These are phyloP conservation scores for Parascotia fuliginaria DNA, from an alignment of 2,888 invertebrate genomes.

Conservation along the genomic window DNA sequence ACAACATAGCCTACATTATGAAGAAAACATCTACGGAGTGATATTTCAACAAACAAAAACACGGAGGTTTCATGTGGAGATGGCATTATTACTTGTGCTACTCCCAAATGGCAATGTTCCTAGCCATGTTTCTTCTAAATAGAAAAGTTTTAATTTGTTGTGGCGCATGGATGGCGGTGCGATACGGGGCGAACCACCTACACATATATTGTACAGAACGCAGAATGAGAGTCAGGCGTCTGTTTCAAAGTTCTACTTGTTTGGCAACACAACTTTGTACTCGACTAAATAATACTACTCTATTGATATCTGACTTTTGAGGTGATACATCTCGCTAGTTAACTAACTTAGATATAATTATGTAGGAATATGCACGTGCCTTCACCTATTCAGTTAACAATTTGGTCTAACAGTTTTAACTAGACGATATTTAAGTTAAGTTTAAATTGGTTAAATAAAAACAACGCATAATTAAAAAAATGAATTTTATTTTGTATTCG, in stretches of 20 bases:
- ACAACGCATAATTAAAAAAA: too few relatives aligned
- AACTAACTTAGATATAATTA: neutral
- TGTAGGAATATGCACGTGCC: neutral
- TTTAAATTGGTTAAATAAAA: too few relatives aligned
- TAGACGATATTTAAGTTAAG: too few relatives aligned
- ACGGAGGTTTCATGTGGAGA: conserved; percentile 53
- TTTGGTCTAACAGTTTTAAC: too few relatives aligned
- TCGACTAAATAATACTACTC: conserved; percentile 46
- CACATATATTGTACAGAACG: conserved; percentile 22
- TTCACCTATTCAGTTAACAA: too few relatives aligned
- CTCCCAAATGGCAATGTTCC: conserved; percentile 49
- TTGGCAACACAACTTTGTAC: conserved; percentile 54
- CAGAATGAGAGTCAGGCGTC: conserved; percentile 35
- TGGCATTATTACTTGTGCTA: conserved; percentile 53
- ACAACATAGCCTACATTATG: conserved; percentile 48
- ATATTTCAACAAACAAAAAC: conserved; percentile 59
- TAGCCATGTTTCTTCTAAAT: conserved; percentile 65
- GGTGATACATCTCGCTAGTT: conserved; percentile 3
- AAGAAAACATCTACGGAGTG: conserved; percentile 48
- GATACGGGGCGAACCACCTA: conserved; percentile 24
- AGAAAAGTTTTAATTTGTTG: conserved; percentile 75
- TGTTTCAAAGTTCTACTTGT: conserved; percentile 45
- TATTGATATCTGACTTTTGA: conserved; percentile 32
- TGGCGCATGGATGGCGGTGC: conserved; percentile 51
- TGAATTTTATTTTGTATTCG: too few relatives aligned